Conservation (phyloP, 2,797 vertebrate genomes). For the Taenioides sp. region DNA sequence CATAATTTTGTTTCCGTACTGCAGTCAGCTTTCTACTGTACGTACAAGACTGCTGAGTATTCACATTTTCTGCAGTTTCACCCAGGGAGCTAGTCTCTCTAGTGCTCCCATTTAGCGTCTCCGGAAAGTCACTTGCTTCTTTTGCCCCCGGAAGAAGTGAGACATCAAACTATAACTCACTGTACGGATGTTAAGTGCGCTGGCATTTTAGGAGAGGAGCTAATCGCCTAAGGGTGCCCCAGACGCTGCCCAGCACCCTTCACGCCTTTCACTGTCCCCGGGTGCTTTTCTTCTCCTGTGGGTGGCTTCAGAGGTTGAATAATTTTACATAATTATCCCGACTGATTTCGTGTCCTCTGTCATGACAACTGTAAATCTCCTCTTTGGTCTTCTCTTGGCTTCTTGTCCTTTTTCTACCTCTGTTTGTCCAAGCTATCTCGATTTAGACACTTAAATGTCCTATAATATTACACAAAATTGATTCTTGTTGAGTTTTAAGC, state of each 20-base stretch:
- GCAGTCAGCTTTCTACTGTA: not conserved
- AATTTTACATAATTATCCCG: not conserved
- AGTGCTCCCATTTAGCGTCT: not conserved
- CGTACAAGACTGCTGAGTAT: not conserved
- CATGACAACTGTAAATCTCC: not conserved
- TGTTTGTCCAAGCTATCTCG: not conserved
- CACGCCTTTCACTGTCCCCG: not conserved
- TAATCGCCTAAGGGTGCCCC: not conserved
- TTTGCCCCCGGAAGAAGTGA: not conserved
- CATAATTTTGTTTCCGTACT: not conserved
- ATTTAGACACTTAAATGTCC: not conserved
- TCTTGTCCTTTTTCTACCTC: not conserved
- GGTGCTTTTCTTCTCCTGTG: not conserved
- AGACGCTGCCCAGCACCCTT: not conserved
- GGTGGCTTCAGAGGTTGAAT: not conserved
- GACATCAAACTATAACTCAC: constrained; percentile 6
- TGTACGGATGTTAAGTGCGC: not conserved
- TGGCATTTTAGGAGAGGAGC: not conserved
- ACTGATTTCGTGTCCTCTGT: not conserved
- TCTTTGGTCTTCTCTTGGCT: not conserved
- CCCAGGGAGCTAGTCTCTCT: constrained; percentile 3
- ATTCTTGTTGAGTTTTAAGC: too few relatives aligned
- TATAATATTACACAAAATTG: too few relatives aligned
- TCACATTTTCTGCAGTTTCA: constrained; percentile 3
- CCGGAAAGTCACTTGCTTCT: not conserved